These are phyloP conservation scores for Pitta sordida DNA, from an alignment of 2,113 vertebrate genomes.

Conservation along the genomic window DNA sequence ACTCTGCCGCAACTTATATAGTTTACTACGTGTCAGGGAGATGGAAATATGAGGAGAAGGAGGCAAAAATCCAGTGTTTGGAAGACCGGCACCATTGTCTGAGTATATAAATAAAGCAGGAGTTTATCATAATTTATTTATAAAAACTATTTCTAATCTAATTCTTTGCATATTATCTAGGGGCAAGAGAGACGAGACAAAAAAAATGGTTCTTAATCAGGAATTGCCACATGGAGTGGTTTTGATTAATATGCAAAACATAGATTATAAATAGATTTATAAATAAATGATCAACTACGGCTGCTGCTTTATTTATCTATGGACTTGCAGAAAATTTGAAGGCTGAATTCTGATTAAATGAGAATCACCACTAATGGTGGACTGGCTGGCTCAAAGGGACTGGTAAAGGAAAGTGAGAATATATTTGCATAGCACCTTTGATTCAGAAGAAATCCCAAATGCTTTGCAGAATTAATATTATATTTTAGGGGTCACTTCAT, in stretches of 20 bases:
- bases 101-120: slow-evolving; percentile 58
- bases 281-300: slow-evolving; percentile 68
- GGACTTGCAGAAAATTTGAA: slow-evolving; percentile 60
- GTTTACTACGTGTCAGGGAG: neutral
- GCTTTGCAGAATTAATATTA: slow-evolving; percentile 49
- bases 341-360: slow-evolving; percentile 69
- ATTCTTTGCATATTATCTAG: slow-evolving; percentile 61
- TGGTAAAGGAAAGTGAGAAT: slow-evolving; percentile 12
- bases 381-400: slow-evolving; percentile 28
- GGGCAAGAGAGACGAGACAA: slow-evolving; percentile 14
- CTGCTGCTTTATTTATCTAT: slow-evolving; percentile 67
- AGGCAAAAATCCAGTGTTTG: neutral
- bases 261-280: slow-evolving; percentile 69
- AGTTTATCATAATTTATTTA: slow-evolving; percentile 71
- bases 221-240: slow-evolving; percentile 51
- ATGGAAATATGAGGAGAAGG: neutral
- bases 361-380: slow-evolving; percentile 45
- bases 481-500: slow-evolving; percentile 57
- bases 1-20: neutral
- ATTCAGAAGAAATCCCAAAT: slow-evolving; percentile 29
- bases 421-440: slow-evolving; percentile 60
- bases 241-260: slow-evolving; percentile 70
- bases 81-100: slow-evolving; percentile 18
- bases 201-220: slow-evolving; percentile 48
- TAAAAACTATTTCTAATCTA: slow-evolving; percentile 71